phyloP scores from a whole-genome alignment of 2,113 vertebrate species.

The Cavia aperea region DNA sequence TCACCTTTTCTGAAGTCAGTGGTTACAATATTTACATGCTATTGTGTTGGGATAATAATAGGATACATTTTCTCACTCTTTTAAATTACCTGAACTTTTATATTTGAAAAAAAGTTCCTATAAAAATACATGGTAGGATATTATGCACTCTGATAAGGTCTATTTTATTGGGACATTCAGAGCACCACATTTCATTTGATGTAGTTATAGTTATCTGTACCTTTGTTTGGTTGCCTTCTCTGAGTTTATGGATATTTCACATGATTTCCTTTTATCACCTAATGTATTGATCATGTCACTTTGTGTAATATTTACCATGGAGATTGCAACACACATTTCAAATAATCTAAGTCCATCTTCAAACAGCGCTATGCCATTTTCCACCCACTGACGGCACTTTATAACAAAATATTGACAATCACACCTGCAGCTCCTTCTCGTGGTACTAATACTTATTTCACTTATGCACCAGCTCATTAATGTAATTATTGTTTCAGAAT shows the following conservation, averaged over 20 bases:
- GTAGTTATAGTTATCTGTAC: neutral
- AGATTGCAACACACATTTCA: neutral
- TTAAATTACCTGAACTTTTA: neutral
- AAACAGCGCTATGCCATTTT: neutral
- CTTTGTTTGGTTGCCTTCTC: neutral
- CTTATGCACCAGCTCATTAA: neutral
- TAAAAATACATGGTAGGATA: neutral
- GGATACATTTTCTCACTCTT: neutral
- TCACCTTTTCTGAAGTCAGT: neutral
- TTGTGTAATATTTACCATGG: neutral
- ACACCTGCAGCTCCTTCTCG: neutral
- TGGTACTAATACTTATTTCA: neutral
- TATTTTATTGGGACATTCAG: neutral
- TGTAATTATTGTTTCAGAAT: neutral
- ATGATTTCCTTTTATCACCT: neutral
- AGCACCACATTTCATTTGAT: neutral
- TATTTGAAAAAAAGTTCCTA: neutral
- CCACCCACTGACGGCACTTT: neutral
- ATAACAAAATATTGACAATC: neutral
- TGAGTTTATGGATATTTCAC: neutral
- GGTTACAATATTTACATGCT: neutral
- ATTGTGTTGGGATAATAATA: neutral
- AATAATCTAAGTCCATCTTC: neutral
- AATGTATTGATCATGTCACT: neutral
- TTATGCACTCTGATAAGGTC: neutral